phyloP scores from a whole-genome alignment of 2,888 invertebrate species.

The Lepidocyrtinus sp. region DNA sequence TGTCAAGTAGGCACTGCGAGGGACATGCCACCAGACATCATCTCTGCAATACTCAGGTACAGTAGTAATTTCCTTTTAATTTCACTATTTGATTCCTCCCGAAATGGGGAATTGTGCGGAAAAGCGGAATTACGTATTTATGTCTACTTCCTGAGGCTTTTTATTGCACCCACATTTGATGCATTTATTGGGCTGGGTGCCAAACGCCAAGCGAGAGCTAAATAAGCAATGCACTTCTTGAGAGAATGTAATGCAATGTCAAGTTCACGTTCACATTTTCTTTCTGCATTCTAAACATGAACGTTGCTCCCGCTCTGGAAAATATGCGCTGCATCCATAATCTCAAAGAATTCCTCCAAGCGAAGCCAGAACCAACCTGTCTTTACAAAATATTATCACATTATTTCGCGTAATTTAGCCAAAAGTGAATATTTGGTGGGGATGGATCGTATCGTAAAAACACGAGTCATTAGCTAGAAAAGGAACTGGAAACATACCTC shows the following conservation, averaged over 20 bases:
- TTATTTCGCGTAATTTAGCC: slow-evolving; percentile 13
- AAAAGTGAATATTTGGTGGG: background rate
- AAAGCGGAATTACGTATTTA: background rate
- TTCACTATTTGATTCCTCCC: background rate
- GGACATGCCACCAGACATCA: slow-evolving; percentile 85
- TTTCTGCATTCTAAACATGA: slow-evolving; percentile 2
- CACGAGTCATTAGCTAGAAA: slow-evolving; percentile 6
- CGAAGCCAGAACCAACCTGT: slow-evolving; percentile 1
- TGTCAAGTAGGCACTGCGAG: slow-evolving; percentile 76
- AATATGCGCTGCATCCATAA: slow-evolving; percentile 9
- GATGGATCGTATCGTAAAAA: background rate
- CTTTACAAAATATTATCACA: background rate
- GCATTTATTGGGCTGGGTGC: slow-evolving; percentile 46
- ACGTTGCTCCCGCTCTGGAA: too few relatives aligned
- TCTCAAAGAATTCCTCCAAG: background rate
- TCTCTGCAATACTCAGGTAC: slow-evolving; percentile 85
- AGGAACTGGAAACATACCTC: background rate
- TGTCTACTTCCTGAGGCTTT: background rate
- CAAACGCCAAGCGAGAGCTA: slow-evolving; percentile 38
- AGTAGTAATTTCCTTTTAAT: background rate
- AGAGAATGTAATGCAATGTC: background rate
- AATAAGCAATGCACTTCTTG: background rate
- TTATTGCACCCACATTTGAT: background rate
- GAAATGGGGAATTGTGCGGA: background rate
- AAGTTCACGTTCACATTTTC: background rate